Evolutionary conservation across 2,888 invertebrate genomes (phyloP).

Genomic region (Lamellibrachia columna): DNA sequence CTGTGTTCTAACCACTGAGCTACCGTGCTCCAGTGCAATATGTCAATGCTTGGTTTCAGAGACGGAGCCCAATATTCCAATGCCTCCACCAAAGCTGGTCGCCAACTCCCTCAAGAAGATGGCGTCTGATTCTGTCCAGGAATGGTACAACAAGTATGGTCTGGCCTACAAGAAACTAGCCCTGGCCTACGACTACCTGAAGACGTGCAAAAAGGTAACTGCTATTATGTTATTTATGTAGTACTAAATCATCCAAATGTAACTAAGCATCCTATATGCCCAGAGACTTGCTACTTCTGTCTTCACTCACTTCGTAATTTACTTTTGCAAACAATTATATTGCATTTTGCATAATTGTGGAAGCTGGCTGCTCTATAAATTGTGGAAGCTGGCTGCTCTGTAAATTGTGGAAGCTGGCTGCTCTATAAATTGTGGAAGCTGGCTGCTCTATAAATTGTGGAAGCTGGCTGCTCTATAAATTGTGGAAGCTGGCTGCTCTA

Average conservation of each 20-base stretch:
- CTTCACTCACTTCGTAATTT: too few relatives aligned
- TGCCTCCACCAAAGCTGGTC: constrained; percentile 69
- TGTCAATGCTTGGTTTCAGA: constrained; percentile 43
- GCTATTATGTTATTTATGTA: neutral
- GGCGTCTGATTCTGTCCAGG: constrained; percentile 67
- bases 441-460: too few relatives aligned
- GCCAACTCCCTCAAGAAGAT: constrained; percentile 67
- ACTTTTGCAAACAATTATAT: neutral
- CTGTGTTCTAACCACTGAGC: too few relatives aligned
- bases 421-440: too few relatives aligned
- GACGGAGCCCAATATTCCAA: constrained; percentile 64
- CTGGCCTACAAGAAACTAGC: constrained; percentile 67
- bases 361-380: too few relatives aligned
- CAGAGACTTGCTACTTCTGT: too few relatives aligned
- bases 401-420: too few relatives aligned
- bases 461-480: too few relatives aligned
- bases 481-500: too few relatives aligned
- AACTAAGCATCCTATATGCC: too few relatives aligned
- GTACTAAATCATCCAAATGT: too few relatives aligned
- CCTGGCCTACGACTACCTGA: constrained; percentile 67
- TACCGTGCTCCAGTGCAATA: neutral
- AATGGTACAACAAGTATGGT: constrained; percentile 69
- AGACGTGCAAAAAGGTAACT: constrained; percentile 64
- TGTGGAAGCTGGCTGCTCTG: too few relatives aligned
- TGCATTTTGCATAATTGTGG: neutral